Base-by-base conservation (phyloP, 2,113 vertebrate species). In the Poeciliopsis prolifica region DNA sequence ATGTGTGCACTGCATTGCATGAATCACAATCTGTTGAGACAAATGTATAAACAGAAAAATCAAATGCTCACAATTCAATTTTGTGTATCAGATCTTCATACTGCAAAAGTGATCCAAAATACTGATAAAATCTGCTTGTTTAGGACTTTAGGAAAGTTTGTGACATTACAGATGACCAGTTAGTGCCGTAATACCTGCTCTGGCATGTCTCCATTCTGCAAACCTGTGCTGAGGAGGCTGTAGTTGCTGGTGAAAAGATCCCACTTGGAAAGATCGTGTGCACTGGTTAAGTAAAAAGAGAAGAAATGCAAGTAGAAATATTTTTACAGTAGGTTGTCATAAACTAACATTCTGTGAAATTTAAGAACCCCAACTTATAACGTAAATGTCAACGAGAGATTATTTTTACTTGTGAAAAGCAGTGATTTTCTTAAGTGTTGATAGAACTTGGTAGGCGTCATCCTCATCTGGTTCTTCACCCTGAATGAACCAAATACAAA, bases 191-290 rank as follows among this genome's bases (percentile, higher is more conserved):
- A 67, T 83, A 90, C 97, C 97, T 98, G 97, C 78, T 98, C 97
- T 78, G 97, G 97, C 96, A 99, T 99, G 90, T 99, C 97, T 75
- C 97, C 97, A 48, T 98, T 99, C 93, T 99, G 96, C 82, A 98
- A 96, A 75, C 97, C 97, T 6, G 96, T 97, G 95, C 96, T 98
- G 83, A 99, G 89, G 1, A 99, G 92, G 87, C 95, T 97, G 92
- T 98, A 99, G 93, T 96, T 98, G 94, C 97, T 96, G 93, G 95
- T 95, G 92, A 99, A 99, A 81, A 98, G 95, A 90, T 99, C 97
- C 97, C 97, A 99, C 88, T 97, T 96, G 75, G 96, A 97, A 31
- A 98, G 95, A 91, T 99, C 97, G 83, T 98, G 97, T 79, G 97
- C 97, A 92, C 97, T 99, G 58, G 66, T 58, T 58, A 51, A 87